Percentiles rank a stretch among this genome's conserved stretches.
Evolutionary conservation across 2,113 vertebrate species (phyloP).

Genomic region (Physeter macrocephalus): DNA sequence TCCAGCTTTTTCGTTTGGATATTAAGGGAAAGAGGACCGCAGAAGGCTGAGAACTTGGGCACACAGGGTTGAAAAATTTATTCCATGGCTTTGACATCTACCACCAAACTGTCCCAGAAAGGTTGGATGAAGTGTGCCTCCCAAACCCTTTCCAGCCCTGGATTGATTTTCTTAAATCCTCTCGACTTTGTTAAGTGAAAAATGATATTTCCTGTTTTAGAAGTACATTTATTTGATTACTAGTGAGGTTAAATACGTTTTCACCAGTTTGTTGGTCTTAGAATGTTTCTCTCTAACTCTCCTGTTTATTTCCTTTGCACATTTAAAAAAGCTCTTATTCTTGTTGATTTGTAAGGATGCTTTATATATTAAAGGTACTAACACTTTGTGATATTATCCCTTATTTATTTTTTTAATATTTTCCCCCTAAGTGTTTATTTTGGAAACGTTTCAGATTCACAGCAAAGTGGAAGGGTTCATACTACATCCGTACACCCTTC

Average conservation of each 20-base stretch:
- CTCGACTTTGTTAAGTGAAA: neutral
- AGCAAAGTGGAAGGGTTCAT: neutral
- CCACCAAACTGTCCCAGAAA: neutral
- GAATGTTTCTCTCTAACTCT: neutral
- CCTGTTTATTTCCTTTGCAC: neutral
- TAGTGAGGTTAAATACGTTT: neutral
- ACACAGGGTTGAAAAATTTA: neutral
- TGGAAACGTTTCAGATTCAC: neutral
- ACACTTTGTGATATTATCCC: neutral
- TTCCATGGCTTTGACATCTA: neutral
- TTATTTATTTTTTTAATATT: too few relatives aligned
- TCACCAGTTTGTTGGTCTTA: neutral
- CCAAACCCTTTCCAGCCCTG: neutral
- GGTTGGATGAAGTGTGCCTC: too few relatives aligned
- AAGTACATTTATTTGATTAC: too few relatives aligned
- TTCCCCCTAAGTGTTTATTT: neutral
- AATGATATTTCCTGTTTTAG: neutral
- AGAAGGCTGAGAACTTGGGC: neutral
- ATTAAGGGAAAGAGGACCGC: neutral
- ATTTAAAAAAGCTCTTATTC: neutral
- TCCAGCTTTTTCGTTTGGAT: neutral
- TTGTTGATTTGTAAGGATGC: neutral
- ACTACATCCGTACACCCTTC: fast-evolving
- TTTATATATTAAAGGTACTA: neutral
- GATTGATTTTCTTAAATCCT: neutral